phyloP scores from a whole-genome alignment of 2,113 vertebrate genomes.

The Paramisgurnus dabryanus region DNA sequence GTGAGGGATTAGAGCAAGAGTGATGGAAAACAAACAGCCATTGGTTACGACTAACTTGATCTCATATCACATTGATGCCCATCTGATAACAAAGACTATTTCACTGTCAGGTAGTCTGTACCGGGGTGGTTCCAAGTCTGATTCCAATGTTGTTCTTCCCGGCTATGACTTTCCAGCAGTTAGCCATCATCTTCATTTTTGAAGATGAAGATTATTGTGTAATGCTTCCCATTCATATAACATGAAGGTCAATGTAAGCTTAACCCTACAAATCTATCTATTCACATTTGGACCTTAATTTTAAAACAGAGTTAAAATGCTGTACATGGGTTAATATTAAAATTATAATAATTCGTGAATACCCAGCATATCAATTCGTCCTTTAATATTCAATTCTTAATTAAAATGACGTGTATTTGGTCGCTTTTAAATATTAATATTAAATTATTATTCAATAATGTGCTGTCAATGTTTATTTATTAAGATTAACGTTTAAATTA shows the following conservation, averaged over 20 bases:
- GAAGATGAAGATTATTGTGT: background rate
- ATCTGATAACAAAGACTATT: too few relatives aligned
- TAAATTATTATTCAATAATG: background rate
- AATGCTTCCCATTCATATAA: background rate
- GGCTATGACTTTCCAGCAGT: background rate
- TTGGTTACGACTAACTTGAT: background rate
- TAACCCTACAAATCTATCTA: background rate
- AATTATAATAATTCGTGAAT: background rate
- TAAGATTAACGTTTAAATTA: background rate
- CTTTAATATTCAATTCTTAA: background rate
- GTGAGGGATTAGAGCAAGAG: background rate
- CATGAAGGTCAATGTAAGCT: background rate
- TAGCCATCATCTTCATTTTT: slow-evolving; percentile 7
- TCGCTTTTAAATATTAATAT: background rate
- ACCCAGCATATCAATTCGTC: too few relatives aligned
- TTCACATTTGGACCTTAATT: background rate
- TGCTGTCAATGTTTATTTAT: background rate
- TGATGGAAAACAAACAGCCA: background rate
- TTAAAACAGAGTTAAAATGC: background rate
- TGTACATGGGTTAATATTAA: too few relatives aligned
- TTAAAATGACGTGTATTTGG: background rate
- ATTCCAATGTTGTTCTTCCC: background rate
- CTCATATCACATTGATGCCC: too few relatives aligned
- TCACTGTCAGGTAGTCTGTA: background rate
- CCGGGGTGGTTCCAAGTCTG: background rate